These are phyloP conservation scores for Pitta sordida DNA, from an alignment of 2,113 vertebrate species.

Conservation along the genomic window DNA sequence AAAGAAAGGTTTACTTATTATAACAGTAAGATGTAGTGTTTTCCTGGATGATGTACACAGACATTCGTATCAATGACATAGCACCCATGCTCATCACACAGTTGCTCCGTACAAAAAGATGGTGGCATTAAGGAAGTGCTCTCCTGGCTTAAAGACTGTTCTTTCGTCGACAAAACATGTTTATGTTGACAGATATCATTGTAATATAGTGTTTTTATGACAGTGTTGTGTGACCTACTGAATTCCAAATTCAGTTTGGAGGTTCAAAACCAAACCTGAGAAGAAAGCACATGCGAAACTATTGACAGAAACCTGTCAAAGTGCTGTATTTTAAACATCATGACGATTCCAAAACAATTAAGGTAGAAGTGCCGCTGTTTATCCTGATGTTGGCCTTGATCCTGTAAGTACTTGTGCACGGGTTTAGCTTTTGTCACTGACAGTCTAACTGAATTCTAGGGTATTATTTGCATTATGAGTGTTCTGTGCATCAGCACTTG, in stretches of 20 bases:
- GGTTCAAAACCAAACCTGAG: background rate
- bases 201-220: background rate
- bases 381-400: fast-evolving
- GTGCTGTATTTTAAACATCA: background rate
- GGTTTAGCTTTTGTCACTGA: background rate
- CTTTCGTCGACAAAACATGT: background rate
- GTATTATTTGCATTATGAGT: background rate
- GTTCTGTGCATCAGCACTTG: background rate
- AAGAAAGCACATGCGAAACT: background rate
- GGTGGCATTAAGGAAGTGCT: background rate
- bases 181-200: background rate
- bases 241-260: background rate
- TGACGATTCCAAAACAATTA: background rate
- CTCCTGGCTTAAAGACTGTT: background rate
- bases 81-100: background rate
- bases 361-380: background rate
- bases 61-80: background rate
- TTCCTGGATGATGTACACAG: background rate
- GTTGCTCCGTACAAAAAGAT: background rate
- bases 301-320: background rate
- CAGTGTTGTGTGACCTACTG: background rate
- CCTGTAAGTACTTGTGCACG: background rate
- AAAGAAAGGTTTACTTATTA: background rate
- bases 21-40: background rate
- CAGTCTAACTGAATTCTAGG: background rate